Conservation (phyloP, 1,140 invertebrate genomes). For the silkworm (Bombyx mori) region DNA sequence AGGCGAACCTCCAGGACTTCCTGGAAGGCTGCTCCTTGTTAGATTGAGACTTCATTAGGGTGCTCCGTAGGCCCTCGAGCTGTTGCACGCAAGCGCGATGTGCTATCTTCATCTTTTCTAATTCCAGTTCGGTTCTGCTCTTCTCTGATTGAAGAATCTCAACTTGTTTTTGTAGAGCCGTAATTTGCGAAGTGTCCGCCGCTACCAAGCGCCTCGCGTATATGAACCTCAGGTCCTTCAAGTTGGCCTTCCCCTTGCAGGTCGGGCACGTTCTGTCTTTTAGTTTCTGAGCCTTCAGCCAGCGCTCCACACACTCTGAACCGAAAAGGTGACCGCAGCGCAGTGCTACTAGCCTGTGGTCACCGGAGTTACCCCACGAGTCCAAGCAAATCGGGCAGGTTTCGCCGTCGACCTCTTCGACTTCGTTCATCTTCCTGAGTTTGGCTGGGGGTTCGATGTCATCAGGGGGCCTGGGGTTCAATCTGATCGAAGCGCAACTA, state of each 20-base stretch:
- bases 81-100: constrained; percentile 64
- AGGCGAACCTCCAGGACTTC: constrained; percentile 65
- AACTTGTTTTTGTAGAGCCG: constrained; percentile 69
- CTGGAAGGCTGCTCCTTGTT: constrained; percentile 33
- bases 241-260: constrained; percentile 84
- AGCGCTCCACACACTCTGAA: constrained; percentile 84
- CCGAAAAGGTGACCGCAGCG: constrained; percentile 95
- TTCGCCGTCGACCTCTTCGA: constrained; percentile 74
- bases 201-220: constrained; percentile 69
- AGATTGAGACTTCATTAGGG: constrained; percentile 41
- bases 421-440: constrained; percentile 34
- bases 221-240: constrained; percentile 81
- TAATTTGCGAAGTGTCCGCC: constrained; percentile 69
- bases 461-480: constrained; percentile 5
- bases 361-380: constrained; percentile 86
- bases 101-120: constrained; percentile 48
- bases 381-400: constrained; percentile 92
- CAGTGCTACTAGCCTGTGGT: constrained; percentile 85
- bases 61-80: constrained; percentile 49
- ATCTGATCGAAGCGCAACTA: constrained; percentile 13
- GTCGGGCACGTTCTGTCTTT: constrained; percentile 81
- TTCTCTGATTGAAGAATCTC: constrained; percentile 51
- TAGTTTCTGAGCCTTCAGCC: constrained; percentile 74
- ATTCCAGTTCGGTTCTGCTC: constrained; percentile 39
- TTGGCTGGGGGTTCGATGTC: constrained; percentile 46